Conservation (phyloP, 2,113 vertebrate species). For the Amphilophus citrinellus region DNA sequence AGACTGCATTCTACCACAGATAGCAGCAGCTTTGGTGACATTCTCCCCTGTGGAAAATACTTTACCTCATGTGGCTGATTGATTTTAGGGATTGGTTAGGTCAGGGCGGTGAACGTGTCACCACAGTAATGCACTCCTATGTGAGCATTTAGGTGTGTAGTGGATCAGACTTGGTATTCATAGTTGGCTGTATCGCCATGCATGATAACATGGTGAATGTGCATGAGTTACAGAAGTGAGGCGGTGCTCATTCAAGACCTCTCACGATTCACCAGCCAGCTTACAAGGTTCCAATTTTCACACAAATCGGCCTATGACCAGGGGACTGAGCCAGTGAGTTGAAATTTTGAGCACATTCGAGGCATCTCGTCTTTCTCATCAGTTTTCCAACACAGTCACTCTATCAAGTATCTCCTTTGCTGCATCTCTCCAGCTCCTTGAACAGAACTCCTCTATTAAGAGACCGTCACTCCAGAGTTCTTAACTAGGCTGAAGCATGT, state of each 20-base stretch:
- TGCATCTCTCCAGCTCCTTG: conserved; percentile 60
- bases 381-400: conserved; percentile 60
- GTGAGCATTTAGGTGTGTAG: conserved; percentile 51
- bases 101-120: conserved; percentile 34
- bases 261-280: conserved; percentile 15
- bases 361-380: conserved; percentile 58
- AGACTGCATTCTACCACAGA: neutral
- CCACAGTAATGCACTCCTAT: conserved; percentile 53
- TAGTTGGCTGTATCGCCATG: neutral
- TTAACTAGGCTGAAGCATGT: conserved; percentile 66
- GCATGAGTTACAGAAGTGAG: conserved; percentile 53
- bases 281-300: conserved; percentile 66
- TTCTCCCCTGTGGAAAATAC: conserved; percentile 23
- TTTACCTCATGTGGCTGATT: conserved; percentile 41
- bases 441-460: conserved; percentile 68
- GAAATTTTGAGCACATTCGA: conserved; percentile 63
- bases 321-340: conserved; percentile 27
- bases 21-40: conserved; percentile 13
- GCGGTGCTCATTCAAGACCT: conserved; percentile 40
- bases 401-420: conserved; percentile 57
- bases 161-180: conserved; percentile 63
- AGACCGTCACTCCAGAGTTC: conserved; percentile 58
- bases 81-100: conserved; percentile 42
- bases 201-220: conserved; percentile 51
- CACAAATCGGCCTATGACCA: conserved; percentile 26